These are phyloP conservation scores for Acromyrmex heyeri DNA, from an alignment of 1,140 invertebrate species.

Conservation along the genomic window DNA sequence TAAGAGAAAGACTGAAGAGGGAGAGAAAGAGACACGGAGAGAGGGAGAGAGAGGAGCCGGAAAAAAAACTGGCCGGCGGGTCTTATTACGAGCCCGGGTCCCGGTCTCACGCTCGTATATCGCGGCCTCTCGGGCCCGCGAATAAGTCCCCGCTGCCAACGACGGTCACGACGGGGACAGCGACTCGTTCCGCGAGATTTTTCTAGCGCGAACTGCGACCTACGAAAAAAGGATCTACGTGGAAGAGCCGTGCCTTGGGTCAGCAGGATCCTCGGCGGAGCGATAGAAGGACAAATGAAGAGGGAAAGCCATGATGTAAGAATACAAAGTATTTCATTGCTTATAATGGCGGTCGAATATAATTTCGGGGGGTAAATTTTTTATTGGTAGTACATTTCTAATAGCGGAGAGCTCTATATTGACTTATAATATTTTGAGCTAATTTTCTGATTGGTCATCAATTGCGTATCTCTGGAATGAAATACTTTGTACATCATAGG, in stretches of 20 bases:
- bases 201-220: constrained; percentile 76
- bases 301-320: background rate
- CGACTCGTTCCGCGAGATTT: constrained; percentile 83
- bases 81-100: constrained; percentile 85
- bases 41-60: constrained; percentile 69
- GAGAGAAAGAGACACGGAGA: constrained; percentile 48
- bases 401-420: no score
- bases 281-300: background rate
- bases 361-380: no score
- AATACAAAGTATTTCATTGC: no score
- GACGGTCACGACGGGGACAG: constrained; percentile 66
- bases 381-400: no score
- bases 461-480: no score
- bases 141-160: constrained; percentile 62
- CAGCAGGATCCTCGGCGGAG: constrained; percentile 14
- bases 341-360: no score
- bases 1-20: constrained; percentile 19
- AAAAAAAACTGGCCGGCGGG: constrained; percentile 86
- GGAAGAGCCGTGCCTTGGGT: constrained; percentile 32
- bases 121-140: constrained; percentile 73
- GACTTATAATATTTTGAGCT: no score
- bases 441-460: no score
- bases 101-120: constrained; percentile 84
- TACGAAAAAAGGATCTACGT: constrained; percentile 59
- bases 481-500: background rate